Evolutionary conservation across 2,888 invertebrate species (phyloP), one percentile per base, ranked within the genome.

Genomic region (Drosophila stalkeri): DNA sequence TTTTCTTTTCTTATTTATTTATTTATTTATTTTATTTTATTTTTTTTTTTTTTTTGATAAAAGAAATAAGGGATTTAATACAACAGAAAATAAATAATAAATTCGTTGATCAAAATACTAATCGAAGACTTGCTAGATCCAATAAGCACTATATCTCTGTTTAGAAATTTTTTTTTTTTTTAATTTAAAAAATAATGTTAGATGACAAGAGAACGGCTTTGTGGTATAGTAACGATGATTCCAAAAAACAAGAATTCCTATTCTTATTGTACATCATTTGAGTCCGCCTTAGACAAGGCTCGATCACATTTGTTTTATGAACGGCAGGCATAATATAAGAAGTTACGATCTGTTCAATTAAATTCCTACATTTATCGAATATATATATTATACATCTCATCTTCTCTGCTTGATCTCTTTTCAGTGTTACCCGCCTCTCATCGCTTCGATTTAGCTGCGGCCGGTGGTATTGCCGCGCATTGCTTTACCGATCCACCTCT

Each of bases 401-500:
- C 12, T 35, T 12, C 35, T 11, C 35, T 35, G 3, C 11, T 49
- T 43, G 1, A 27, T 47, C 14, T 27, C 6, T 23, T 64, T 68
- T 0, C 64, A 91, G 95, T 94, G 41, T 78, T 93, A 75, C 93
- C 94, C 61, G 93, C 94, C 71, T 92, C 94, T 61, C 93, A 94
- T 75, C 93, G 94, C 84, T 94, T 94, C 67, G 96, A 96, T 93
- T 95, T 95, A 75, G 95, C 95, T n/a, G 95, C 95, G 69, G 95
- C 95, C 35, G 94, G 94, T 59, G 94, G 94, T 41, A 87, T 87
- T 31, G 95, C 96, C 74, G 94, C 94, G 51, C 94, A 94, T 64
- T 94, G 95, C 91, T 96, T 95, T 86, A 95, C 95, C 75, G 96
- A 96, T 90, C 94, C 94, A 16, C 95, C 95, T 54, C 94, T 95